Percentiles rank a stretch among this genome's conserved stretches.
These are phyloP conservation scores for Linepithema humile DNA, from an alignment of 1,140 invertebrate species.

Conservation along the genomic window DNA sequence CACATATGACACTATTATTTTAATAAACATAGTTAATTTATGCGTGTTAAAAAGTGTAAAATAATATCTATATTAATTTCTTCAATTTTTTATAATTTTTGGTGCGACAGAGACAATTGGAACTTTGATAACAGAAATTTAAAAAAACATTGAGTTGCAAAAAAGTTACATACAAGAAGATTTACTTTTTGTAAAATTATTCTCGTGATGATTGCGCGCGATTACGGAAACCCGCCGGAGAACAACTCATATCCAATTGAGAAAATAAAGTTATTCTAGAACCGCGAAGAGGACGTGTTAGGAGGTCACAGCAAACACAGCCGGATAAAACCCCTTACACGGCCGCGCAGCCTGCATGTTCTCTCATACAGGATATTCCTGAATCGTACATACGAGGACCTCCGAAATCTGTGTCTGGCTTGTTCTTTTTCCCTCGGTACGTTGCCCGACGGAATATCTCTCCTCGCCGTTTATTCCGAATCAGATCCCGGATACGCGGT, in stretches of 20 bases:
- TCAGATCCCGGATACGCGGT: slow-evolving; percentile 68
- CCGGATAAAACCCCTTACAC: slow-evolving; percentile 58
- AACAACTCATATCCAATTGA: slow-evolving; percentile 28
- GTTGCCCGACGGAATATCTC: slow-evolving; percentile 47
- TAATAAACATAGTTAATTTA: neutral
- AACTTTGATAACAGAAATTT: neutral
- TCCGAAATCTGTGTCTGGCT: slow-evolving; percentile 22
- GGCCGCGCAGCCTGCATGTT: neutral
- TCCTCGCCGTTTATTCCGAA: slow-evolving; percentile 68
- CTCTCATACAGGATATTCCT: slow-evolving; percentile 10
- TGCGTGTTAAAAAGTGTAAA: neutral
- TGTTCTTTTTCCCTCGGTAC: neutral
- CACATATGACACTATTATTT: neutral
- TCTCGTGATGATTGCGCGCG: neutral
- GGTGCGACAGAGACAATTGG: neutral
- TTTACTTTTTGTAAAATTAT: neutral
- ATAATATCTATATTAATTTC: neutral
- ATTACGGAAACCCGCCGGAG: neutral
- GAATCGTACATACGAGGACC: neutral
- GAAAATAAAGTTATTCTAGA: slow-evolving; percentile 63
- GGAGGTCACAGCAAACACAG: slow-evolving; percentile 46
- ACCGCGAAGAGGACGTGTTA: slow-evolving; percentile 43
- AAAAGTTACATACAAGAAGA: neutral
- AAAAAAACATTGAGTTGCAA: neutral
- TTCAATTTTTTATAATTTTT: neutral